Conservation (phyloP, 1,140 invertebrate species). For the Cataglyphis hispanica region DNA sequence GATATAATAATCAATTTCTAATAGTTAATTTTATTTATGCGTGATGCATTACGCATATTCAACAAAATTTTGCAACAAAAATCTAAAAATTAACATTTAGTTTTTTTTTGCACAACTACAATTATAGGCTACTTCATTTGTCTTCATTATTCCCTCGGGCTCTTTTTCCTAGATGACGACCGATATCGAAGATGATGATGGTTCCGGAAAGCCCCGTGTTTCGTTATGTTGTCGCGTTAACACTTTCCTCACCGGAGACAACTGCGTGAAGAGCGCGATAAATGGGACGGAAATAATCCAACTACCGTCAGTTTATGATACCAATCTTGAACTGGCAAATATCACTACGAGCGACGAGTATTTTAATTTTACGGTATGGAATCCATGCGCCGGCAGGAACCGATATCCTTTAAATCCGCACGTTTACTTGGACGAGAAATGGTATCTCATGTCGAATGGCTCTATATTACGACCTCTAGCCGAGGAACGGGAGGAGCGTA, state of each 20-base stretch:
- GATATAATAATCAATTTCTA: background rate
- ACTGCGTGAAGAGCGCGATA: conserved; percentile 10
- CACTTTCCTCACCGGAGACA: background rate
- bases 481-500: background rate
- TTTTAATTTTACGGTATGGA: conserved; percentile 25
- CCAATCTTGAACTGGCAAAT: conserved; percentile 18
- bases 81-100: background rate
- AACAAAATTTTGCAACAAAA: background rate
- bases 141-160: conserved; percentile 14
- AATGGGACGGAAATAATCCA: conserved; percentile 22
- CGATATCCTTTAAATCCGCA: conserved; percentile 75
- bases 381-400: conserved; percentile 26
- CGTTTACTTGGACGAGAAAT: conserved; percentile 72
- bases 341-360: conserved; percentile 38
- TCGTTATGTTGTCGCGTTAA: conserved; percentile 51
- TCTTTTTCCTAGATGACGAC: conserved; percentile 37
- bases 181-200: background rate
- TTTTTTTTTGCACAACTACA: background rate
- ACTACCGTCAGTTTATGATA: conserved; percentile 45
- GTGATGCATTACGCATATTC: background rate
- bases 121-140: background rate
- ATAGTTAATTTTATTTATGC: background rate
- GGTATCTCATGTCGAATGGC: conserved; percentile 80
- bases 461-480: conserved; percentile 66
- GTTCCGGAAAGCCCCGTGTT: conserved; percentile 2